These are phyloP conservation scores for Drosophila borborema DNA, from an alignment of 2,888 invertebrate genomes.

Conservation along the genomic window DNA sequence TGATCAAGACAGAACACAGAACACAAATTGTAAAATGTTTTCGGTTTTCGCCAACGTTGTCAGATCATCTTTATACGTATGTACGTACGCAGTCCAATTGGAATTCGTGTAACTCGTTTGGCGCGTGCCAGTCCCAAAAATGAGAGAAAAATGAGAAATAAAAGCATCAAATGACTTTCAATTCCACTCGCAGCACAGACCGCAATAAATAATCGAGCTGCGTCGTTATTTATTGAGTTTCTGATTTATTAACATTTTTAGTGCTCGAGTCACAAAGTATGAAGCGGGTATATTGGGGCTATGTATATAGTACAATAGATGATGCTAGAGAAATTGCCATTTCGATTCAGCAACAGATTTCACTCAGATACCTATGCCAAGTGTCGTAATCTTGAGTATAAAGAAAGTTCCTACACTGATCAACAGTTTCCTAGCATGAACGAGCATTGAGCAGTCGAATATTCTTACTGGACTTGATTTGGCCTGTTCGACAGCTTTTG, in stretches of 20 bases:
- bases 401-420: neutral
- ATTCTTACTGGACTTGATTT: neutral
- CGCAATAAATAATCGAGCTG: conserved; percentile 35
- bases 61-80: neutral
- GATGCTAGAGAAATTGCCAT: neutral
- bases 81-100: neutral
- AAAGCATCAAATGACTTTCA: conserved; percentile 31
- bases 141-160: conserved; percentile 1
- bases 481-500: conserved; percentile 22
- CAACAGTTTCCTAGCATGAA: neutral
- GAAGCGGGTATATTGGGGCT: neutral
- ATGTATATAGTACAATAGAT: neutral
- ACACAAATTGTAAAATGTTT: neutral
- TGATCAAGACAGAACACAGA: neutral
- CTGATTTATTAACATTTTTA: conserved; percentile 9
- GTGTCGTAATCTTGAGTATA: neutral
- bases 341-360: neutral
- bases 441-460: neutral
- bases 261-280: neutral
- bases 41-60: neutral
- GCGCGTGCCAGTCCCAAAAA: conserved; percentile 40
- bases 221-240: conserved; percentile 35
- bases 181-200: conserved; percentile 17
- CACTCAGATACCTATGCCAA: neutral
- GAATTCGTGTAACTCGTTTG: conserved; percentile 8